Base-by-base conservation (phyloP, 2,113 vertebrate genomes). In the Chamaetylas fuelleborni region DNA sequence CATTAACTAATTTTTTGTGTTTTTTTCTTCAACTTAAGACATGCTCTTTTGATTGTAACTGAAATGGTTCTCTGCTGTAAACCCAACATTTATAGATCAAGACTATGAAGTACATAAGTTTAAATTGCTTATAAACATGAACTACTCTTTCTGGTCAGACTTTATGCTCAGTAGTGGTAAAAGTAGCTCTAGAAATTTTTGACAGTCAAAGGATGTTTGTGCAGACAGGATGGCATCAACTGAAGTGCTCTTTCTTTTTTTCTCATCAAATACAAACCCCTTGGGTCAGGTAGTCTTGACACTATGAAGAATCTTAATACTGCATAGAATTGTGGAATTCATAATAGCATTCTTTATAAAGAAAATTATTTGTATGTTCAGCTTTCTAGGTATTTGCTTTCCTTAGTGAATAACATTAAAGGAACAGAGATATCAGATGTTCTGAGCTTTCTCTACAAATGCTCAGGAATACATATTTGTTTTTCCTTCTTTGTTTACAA, bases 71-170 rank as follows among this genome's bases (percentile, higher is more conserved):
- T 95, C 92, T 91, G 42, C 42, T 50, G 15, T 95, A 90, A 95
- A 88, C 74, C 19, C 28, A 42, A 53, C 8, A 91, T 93, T 95
- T 90, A 66, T 66, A 95, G 64, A 70, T 95, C 29, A 88, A 76
- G 40, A 62, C 90, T 81, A 88, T 53, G 24, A 69, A 54, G 11
- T 51, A 87, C 74, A 91, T 60, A 84, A 90, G 58, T 73, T 31
- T 69, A 82, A 86, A 82, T 53, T 60, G 14, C 19, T 40, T 29
- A 45, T 43, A 81, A 70, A 66, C 25, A 70, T 38, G 31, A 71
- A 60, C 31, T n/a, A 20, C 13, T n/a, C 4, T 76, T 83, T 83
- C 53, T 78, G 19, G 13, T 89, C 31, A 67, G 22, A 38, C 16
- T 69, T 72, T 14, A 47, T 47, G 12, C 19, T 40, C 6, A 77